Conservation (phyloP, 2,888 invertebrate species). For the Caradrina clavipalpis region DNA sequence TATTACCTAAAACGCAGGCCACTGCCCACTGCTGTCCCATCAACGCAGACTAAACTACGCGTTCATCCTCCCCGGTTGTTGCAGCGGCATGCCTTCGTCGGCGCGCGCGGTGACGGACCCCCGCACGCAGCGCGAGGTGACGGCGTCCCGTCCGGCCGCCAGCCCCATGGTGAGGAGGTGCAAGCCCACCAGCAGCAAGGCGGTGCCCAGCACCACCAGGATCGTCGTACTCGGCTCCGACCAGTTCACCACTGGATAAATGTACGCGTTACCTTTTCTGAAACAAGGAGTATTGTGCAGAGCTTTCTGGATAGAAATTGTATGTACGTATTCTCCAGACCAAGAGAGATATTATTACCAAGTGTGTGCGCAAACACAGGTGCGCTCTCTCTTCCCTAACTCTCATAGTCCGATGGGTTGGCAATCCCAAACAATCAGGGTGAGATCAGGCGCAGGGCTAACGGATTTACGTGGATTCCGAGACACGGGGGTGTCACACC, state of each 20-base stretch:
- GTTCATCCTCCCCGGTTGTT: constrained; percentile 61
- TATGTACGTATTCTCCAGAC: background rate
- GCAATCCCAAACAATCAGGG: no score
- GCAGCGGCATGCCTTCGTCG: constrained; percentile 76
- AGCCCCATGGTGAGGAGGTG: constrained; percentile 91
- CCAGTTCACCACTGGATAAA: constrained; percentile 96
- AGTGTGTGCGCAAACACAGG: no score
- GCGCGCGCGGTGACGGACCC: constrained; percentile 65
- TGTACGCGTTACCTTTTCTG: constrained; percentile 92
- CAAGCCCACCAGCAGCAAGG: constrained; percentile 91
- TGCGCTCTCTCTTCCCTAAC: no score
- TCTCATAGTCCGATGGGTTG: no score
- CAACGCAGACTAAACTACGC: constrained; percentile 17
- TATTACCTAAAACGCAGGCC: background rate
- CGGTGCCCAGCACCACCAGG: constrained; percentile 92
- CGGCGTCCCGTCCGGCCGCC: constrained; percentile 85
- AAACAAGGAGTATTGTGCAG: constrained; percentile 55
- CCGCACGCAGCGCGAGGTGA: constrained; percentile 70
- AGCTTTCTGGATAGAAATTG: background rate
- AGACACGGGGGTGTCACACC: no score
- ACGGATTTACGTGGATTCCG: no score
- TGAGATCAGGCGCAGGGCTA: no score
- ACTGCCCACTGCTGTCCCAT: background rate
- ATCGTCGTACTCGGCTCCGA: constrained; percentile 91
- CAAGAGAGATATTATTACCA: no score